A percentile compares a stretch with the other conserved stretches of the same genome.
Evolutionary conservation across 2,888 invertebrate species (phyloP).

Genomic region (Eupithecia dodoneata): DNA sequence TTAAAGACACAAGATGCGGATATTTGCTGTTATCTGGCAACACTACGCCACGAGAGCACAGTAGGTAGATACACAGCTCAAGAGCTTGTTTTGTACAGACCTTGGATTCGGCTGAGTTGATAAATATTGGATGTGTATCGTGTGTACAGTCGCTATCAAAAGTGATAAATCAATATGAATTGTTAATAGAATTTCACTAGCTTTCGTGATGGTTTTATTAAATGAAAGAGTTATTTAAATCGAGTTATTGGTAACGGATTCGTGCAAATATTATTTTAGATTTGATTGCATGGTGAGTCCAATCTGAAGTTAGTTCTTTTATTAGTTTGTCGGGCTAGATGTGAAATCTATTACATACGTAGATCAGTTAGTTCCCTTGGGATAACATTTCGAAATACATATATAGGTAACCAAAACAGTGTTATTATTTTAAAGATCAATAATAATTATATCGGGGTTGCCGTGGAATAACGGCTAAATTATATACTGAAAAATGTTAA

Average conservation of each 20-base stretch:
- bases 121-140: slow-evolving; percentile 11
- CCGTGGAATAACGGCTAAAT: no score
- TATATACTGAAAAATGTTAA: no score
- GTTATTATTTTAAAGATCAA: background rate
- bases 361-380: no score
- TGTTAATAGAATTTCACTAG: background rate
- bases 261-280: background rate
- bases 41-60: background rate
- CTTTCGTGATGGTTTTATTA: background rate
- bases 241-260: background rate
- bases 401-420: background rate
- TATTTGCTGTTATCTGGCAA: background rate
- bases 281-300: background rate
- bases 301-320: background rate
- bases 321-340: background rate
- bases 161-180: background rate
- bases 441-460: background rate
- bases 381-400: background rate
- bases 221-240: background rate
- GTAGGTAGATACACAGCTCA: background rate
- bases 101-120: slow-evolving; percentile 4
- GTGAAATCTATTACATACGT: background rate
- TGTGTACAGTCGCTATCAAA: slow-evolving; percentile 5
- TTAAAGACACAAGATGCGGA: background rate
- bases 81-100: slow-evolving; percentile 4